A percentile compares a stretch with the other conserved stretches of the same genome.
phyloP scores from a whole-genome alignment of 2,888 invertebrate species.

The Aspidapion aeneum region DNA sequence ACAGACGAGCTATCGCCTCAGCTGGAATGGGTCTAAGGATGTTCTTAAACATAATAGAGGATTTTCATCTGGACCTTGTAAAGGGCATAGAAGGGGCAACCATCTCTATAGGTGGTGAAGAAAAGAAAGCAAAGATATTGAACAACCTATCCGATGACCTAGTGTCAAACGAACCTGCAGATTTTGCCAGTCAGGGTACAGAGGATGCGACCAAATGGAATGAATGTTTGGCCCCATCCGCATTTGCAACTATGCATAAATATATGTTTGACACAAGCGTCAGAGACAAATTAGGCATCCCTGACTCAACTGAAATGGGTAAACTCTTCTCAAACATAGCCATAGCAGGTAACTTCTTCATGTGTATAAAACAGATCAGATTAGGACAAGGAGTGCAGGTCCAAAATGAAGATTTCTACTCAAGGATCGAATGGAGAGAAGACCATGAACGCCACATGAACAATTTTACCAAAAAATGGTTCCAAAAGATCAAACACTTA shows the following conservation, averaged over 20 bases:
- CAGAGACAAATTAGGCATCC: not conserved
- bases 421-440: not conserved
- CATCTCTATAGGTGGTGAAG: not conserved
- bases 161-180: not conserved
- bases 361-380: conserved; percentile 21
- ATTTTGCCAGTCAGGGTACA: conserved; percentile 27
- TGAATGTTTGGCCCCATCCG: conserved; percentile 30
- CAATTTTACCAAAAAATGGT: not conserved
- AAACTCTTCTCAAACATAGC: conserved; percentile 10
- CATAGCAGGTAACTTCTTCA: conserved; percentile 17
- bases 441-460: conserved; percentile 1
- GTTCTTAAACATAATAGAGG: not conserved
- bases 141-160: not conserved
- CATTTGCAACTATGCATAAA: conserved; percentile 31
- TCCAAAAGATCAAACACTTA: not conserved
- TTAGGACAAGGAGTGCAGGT: conserved; percentile 16
- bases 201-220: conserved; percentile 39
- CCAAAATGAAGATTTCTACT: not conserved
- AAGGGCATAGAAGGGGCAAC: not conserved
- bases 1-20: not conserved
- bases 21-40: not conserved
- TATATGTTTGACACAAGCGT: conserved; percentile 3
- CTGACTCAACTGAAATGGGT: not conserved
- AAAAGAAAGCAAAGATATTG: not conserved
- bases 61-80: not conserved